Evolutionary conservation across 2,797 vertebrate genomes (phyloP).

Genomic region (Schizothorax lantsangensis): DNA sequence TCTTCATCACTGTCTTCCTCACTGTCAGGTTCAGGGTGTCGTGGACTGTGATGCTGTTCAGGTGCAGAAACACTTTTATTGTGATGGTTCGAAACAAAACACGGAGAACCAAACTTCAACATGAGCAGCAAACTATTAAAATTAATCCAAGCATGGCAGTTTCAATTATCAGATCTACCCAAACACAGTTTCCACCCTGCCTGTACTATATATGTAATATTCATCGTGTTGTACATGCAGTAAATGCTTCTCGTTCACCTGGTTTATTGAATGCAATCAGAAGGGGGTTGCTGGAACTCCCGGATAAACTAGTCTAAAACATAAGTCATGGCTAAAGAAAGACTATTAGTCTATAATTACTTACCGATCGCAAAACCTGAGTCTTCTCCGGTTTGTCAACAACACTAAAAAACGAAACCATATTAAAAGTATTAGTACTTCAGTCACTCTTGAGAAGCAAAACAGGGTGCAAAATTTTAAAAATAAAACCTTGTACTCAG

Average conservation of each 20-base stretch:
- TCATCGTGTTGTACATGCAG: not conserved
- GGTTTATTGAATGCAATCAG: not conserved
- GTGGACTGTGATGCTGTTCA: slow-evolving; percentile 82
- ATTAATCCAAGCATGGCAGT: not conserved
- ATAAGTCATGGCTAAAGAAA: not conserved
- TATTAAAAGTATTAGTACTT: slow-evolving; percentile 27
- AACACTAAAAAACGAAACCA: slow-evolving; percentile 75
- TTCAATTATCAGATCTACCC: not conserved
- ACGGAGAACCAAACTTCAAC: not conserved
- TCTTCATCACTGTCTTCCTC: slow-evolving; percentile 80
- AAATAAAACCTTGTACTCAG: no score
- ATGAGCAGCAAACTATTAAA: not conserved
- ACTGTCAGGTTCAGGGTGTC: slow-evolving; percentile 75
- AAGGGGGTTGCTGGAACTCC: no score
- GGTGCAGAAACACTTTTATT: not conserved
- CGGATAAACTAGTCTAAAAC: not conserved
- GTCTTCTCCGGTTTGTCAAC: slow-evolving; percentile 78
- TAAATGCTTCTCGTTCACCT: not conserved
- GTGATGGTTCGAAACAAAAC: not conserved
- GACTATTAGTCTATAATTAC: slow-evolving; percentile 50
- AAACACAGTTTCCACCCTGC: not conserved
- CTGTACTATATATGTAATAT: not conserved
- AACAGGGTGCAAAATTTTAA: no score
- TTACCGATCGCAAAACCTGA: slow-evolving; percentile 87
- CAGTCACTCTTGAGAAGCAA: no score